Base-by-base conservation (phyloP, 2,797 vertebrate species). In the Kryptopterus vitreolus region DNA sequence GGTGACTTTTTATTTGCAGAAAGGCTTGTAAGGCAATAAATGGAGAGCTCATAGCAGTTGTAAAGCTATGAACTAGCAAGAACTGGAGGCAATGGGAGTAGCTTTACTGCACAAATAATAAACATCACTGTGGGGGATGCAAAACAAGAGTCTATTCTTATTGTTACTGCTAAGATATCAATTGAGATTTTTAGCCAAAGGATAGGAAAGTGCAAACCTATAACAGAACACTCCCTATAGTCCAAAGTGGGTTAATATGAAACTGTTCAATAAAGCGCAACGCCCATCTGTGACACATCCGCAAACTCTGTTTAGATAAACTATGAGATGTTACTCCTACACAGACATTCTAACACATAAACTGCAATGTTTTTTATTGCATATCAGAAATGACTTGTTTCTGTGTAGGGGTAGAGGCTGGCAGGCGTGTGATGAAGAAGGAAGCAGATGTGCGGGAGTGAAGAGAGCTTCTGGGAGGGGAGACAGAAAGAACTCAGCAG, bases 1-100 rank as follows among this genome's bases (percentile, higher is more conserved):
- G 66, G 73, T 84, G 61, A 81, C 70, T 82, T 76, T 83, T 85
- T 79, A 77, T 84, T 75, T 85, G 76, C 50, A 75, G 78, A 63
- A 82, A 76, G 69, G 77, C 76, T 74, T 79, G 81, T 77, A 82
- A 74, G 69, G 77, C 71, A 58, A 77, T 78, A 77, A 83, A 81
- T 26, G 13, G 31, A 79, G 63, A 77, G 20, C 55, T 55, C 20
- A 35, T 55, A n/a, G 20, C 29, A 35, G 69, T 71, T 71, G 55
- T 71, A 79, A 83, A 79, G 74, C 55, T 70, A 58, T 68, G 78
- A 18, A 33, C 65, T 69, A 48, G 73, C 65, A 79, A 66, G 38
- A 38, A 58, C 16, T 10, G 11, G 35, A 74, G 76, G 79, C 80
- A 43, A 82, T 62, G 52, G 1, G 52, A 73, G 62, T 20, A 31